These are phyloP conservation scores for Edolisoma coerulescens DNA, from an alignment of 2,113 vertebrate genomes.

Conservation along the genomic window DNA sequence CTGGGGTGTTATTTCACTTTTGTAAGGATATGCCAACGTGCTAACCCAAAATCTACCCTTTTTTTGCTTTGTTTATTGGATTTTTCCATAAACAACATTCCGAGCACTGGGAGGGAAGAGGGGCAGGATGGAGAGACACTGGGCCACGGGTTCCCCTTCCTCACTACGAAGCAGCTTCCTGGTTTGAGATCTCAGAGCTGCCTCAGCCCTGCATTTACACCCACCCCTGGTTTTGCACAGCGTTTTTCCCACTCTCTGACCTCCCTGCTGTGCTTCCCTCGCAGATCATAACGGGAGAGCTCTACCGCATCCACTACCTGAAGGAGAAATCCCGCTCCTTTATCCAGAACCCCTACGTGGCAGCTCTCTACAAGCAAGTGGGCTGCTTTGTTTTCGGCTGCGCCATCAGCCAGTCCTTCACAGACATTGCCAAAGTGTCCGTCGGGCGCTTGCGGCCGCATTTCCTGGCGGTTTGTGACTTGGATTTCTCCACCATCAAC, in stretches of 20 bases:
- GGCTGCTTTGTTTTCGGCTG: conserved; percentile 96
- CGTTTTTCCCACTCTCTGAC: neutral
- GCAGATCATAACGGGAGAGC: conserved; percentile 94
- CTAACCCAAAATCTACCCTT: neutral
- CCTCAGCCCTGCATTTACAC: neutral
- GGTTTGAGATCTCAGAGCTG: neutral
- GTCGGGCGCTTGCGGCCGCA: conserved; percentile 96
- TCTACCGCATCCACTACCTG: conserved; percentile 91
- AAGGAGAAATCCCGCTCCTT: conserved; percentile 90
- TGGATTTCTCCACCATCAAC: conserved; percentile 84
- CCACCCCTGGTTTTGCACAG: neutral
- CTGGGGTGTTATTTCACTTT: neutral
- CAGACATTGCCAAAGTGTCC: conserved; percentile 97
- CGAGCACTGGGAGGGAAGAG: rapidly evolving
- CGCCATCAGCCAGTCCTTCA: conserved; percentile 96
- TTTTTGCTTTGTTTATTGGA: neutral
- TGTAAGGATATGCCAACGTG: rapidly evolving
- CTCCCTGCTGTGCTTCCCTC: neutral
- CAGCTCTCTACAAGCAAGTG: conserved; percentile 94
- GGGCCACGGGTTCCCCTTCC: neutral
- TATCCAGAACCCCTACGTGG: conserved; percentile 90
- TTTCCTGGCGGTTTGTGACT: conserved; percentile 87
- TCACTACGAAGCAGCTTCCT: neutral
- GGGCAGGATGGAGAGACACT: neutral
- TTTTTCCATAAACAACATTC: neutral